Evolutionary conservation across 2,113 vertebrate species (phyloP).

Genomic region (Arothron firmamentum): DNA sequence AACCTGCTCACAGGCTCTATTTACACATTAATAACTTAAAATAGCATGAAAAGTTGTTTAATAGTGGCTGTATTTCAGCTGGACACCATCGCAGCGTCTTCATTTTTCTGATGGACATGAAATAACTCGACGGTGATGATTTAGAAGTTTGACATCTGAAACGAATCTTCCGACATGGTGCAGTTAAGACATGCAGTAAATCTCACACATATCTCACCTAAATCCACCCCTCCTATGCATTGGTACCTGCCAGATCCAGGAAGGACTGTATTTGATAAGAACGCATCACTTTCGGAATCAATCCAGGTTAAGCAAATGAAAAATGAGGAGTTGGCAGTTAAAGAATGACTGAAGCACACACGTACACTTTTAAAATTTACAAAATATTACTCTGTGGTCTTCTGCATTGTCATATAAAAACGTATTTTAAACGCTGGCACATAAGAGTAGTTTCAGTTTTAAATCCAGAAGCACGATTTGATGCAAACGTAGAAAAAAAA

Average conservation of each 20-base stretch:
- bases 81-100: not conserved
- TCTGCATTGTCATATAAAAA: no score
- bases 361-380: no score
- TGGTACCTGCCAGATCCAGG: not conserved
- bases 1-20: no score
- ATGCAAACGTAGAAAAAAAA: no score
- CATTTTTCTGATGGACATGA: not conserved
- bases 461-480: no score
- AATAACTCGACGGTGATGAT: no score
- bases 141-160: conserved; percentile 7
- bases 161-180: not conserved
- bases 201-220: not conserved
- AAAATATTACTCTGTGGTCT: no score
- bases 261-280: not conserved
- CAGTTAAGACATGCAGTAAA: conserved; percentile 16
- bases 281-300: not conserved
- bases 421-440: no score
- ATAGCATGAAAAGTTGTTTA: not conserved
- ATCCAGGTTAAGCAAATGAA: not conserved
- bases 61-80: not conserved
- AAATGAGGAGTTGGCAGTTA: no score
- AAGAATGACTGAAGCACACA: no score
- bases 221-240: not conserved
- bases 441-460: no score
- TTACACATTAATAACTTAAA: no score